Percentiles rank a stretch among this genome's conserved stretches.
Evolutionary conservation across 2,888 invertebrate genomes (phyloP).

Genomic region (Strigamia transsilvanica): DNA sequence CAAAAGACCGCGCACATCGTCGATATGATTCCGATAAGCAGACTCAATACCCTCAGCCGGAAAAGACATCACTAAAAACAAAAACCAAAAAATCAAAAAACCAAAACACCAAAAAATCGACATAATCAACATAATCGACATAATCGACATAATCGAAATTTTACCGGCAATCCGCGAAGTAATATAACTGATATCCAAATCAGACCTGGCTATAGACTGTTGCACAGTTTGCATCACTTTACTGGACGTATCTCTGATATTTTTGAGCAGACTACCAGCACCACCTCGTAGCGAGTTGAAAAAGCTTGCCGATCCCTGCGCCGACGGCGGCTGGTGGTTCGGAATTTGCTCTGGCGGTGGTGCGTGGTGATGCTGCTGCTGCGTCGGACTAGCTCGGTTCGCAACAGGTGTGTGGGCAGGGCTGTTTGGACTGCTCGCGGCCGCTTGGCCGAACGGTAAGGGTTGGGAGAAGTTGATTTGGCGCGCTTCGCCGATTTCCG

Average conservation of each 20-base stretch:
- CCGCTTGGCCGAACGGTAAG: slow-evolving; percentile 69
- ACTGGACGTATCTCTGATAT: slow-evolving; percentile 92
- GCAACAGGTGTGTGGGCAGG: slow-evolving; percentile 43
- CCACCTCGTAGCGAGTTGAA: slow-evolving; percentile 85
- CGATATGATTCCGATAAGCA: slow-evolving; percentile 87
- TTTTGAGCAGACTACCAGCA: slow-evolving; percentile 90
- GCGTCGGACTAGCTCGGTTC: neutral
- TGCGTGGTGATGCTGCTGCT: slow-evolving; percentile 50
- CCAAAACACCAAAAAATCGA: neutral
- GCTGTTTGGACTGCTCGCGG: slow-evolving; percentile 58
- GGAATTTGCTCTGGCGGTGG: slow-evolving; percentile 61
- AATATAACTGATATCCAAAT: slow-evolving; percentile 90
- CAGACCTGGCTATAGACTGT: slow-evolving; percentile 85
- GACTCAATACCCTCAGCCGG: slow-evolving; percentile 94
- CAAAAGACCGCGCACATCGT: slow-evolving; percentile 84
- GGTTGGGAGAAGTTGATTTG: slow-evolving; percentile 83
- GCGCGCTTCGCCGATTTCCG: slow-evolving; percentile 86
- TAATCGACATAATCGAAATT: slow-evolving; percentile 41
- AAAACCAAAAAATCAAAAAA: slow-evolving; percentile 65
- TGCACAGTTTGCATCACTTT: slow-evolving; percentile 98
- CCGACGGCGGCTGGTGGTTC: slow-evolving; percentile 50
- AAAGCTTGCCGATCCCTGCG: slow-evolving; percentile 65
- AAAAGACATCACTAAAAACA: slow-evolving; percentile 82
- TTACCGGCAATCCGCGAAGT: slow-evolving; percentile 80
- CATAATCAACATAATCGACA: neutral